Percentiles rank a stretch among this genome's conserved stretches.
Evolutionary conservation across 2,888 invertebrate species (phyloP).

Genomic region (Calliopum simillimum): DNA sequence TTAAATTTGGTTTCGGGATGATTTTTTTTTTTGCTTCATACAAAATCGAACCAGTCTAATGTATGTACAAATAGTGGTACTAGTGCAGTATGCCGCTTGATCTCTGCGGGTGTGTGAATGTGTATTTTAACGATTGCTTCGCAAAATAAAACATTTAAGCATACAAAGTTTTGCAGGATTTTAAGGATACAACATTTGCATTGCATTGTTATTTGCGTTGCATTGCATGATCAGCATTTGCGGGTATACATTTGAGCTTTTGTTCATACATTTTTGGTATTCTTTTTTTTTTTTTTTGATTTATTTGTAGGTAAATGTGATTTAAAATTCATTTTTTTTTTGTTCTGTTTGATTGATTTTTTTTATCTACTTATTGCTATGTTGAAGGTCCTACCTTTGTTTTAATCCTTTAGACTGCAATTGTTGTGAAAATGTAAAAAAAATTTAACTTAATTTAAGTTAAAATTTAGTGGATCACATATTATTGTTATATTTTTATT

Average conservation of each 20-base stretch:
- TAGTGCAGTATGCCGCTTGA: too few species aligned
- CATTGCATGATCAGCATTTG: conserved; percentile 30
- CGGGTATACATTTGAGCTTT: not conserved
- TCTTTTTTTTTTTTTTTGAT: conserved; percentile 12
- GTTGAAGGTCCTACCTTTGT: conserved; percentile 19
- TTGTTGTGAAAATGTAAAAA: not conserved
- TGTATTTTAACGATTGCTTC: not conserved
- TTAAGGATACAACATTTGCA: too few species aligned
- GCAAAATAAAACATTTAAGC: too few species aligned
- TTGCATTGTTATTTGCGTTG: not conserved
- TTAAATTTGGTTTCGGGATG: too few species aligned
- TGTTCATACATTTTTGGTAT: not conserved
- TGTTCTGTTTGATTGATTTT: not conserved
- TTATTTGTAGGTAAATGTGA: not conserved
- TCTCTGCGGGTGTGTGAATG: too few species aligned
- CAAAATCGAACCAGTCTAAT: too few species aligned
- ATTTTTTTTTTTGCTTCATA: too few species aligned
- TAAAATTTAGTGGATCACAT: not conserved
- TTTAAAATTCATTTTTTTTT: conserved; percentile 9
- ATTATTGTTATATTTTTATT: not conserved
- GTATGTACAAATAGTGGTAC: too few species aligned
- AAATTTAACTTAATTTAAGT: not conserved
- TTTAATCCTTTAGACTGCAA: conserved; percentile 8
- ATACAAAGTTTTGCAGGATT: too few species aligned
- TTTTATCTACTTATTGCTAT: not conserved